These are phyloP conservation scores for Typhlichthys eigenmanni DNA, from an alignment of 2,797 vertebrate species.

Conservation along the genomic window DNA sequence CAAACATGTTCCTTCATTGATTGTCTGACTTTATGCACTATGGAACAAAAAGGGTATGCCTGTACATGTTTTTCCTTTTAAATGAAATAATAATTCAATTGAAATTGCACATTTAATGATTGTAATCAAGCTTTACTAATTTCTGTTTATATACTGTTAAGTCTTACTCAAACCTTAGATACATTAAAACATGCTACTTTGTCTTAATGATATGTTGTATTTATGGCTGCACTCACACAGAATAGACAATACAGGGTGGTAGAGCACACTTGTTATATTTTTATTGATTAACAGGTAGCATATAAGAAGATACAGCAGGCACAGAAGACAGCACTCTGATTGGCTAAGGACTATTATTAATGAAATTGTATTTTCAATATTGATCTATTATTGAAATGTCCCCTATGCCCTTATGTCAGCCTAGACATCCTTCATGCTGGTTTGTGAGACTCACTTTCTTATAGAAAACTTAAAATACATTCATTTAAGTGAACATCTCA, in stretches of 20 bases:
- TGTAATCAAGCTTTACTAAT: too few species aligned
- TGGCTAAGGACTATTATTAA: constrained; percentile 62
- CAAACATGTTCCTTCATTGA: too few species aligned
- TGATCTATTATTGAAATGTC: constrained; percentile 31
- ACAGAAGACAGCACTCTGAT: constrained; percentile 71
- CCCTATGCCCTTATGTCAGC: constrained; percentile 21
- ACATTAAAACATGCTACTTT: neutral
- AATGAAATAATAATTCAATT: too few species aligned
- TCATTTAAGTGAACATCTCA: constrained; percentile 34
- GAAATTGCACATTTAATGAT: too few species aligned
- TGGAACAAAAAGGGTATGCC: too few species aligned
- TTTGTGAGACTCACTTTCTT: constrained; percentile 48
- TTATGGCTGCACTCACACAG: neutral
- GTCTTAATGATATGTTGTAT: neutral
- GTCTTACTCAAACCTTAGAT: too few species aligned
- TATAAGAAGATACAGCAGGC: constrained; percentile 70
- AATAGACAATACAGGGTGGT: neutral
- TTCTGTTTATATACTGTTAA: too few species aligned
- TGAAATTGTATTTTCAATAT: constrained; percentile 25
- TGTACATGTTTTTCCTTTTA: too few species aligned
- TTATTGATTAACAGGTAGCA: constrained; percentile 74
- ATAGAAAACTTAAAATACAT: constrained; percentile 56
- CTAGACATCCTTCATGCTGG: constrained; percentile 52
- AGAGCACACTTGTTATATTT: constrained; percentile 52
- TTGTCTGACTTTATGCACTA: too few species aligned